phyloP scores from a whole-genome alignment of 2,797 vertebrate species.

The Xenentodon cancila region DNA sequence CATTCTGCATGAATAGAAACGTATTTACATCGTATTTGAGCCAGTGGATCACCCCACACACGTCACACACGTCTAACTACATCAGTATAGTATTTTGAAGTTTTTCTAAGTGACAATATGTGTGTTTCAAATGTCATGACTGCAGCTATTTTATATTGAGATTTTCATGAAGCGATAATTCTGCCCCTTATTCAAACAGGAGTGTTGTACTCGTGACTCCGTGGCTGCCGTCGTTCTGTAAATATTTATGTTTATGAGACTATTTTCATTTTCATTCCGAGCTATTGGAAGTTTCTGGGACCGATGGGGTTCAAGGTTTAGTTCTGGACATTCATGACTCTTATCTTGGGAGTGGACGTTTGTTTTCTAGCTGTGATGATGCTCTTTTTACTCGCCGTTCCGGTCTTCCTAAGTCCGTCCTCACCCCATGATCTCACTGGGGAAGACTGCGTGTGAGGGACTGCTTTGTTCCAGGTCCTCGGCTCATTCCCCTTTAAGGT shows the following conservation, averaged over 20 bases:
- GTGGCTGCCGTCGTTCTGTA: no score
- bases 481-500: constrained; percentile 84
- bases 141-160: constrained; percentile 52
- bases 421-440: neutral
- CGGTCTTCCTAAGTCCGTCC: constrained; percentile 27
- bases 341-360: constrained; percentile 33
- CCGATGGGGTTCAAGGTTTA: constrained; percentile 5
- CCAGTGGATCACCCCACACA: neutral
- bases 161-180: constrained; percentile 41
- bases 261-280: constrained; percentile 15
- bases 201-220: constrained; percentile 11
- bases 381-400: constrained; percentile 31
- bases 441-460: constrained; percentile 29
- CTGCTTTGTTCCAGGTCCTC: neutral
- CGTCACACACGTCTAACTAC: constrained; percentile 49
- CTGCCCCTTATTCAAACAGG: constrained; percentile 40
- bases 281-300: constrained; percentile 2
- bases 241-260: neutral
- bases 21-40: neutral
- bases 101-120: constrained; percentile 74
- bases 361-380: constrained; percentile 37
- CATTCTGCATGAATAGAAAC: neutral
- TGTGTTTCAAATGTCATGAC: constrained; percentile 59
- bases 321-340: constrained; percentile 8
- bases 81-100: constrained; percentile 72